Base-by-base conservation (phyloP, 1,140 invertebrate species). In the Drosophila sulfurigaster region DNA sequence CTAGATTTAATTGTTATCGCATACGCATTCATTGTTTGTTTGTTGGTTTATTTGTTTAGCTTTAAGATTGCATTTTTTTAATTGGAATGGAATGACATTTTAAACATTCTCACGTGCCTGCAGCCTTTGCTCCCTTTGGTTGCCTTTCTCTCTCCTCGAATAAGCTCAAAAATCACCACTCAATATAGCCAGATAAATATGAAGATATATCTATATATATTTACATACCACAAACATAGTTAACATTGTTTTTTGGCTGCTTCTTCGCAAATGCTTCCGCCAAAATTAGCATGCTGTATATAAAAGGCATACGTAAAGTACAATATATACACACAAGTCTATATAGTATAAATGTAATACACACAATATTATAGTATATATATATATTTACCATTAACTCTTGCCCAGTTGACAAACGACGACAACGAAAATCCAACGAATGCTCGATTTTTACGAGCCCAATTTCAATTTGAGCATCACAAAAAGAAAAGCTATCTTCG, bases 161-260 rank as follows among this genome's bases (percentile, higher is more conserved):
- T 83, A 83, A 83, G 83, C 85, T 89, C 79, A 88, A 78, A 88
- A 78, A 54, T 72, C 52, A 73, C 38, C 30, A 79, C 58, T 62
- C 32, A n/a, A 43, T 16, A 49, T 28, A 38, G 41, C 16, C 32
- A 48, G 5, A 57, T 41, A 15, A 5, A 32, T 25, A 32, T 49
- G n/a, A 3, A 30, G 7, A 16, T 28, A 45, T 28, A 15, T 28
- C 28, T 46, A 28, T 28, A 32, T 13, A 15, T 70, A 69, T 30
- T 41, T 43, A 67, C 45, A 67, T 10, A 20, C 38, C 6, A 45
- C n/a, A 54, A 25, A 69, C 45, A 46, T 56, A 63, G 58, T 69
- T 69, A 75, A 63, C 66, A 69, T 69, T 62, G 57, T 48, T 74
- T 67, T 57, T 68, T 46, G 63, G 25, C 28, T n/a, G 64, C 38